Evolutionary conservation across 92 coral and sea anemone genomes (phyloP).

Genomic region (Galaxea fascicularis): DNA sequence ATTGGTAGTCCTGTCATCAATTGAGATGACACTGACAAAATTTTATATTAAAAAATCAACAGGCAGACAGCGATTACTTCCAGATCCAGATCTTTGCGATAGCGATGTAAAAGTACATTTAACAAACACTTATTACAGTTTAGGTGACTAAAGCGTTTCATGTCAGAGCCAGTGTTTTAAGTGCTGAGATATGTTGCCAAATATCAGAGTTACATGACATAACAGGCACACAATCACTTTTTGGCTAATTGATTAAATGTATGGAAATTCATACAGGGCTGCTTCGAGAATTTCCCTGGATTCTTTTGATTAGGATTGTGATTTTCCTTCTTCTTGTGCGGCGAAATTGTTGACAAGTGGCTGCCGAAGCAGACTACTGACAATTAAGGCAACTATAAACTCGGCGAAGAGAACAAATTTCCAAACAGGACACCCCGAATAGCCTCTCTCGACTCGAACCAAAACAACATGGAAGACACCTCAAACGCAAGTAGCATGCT

Average conservation of each 20-base stretch:
- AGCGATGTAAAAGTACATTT: too few species aligned
- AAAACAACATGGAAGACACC: slow-evolving; percentile 16
- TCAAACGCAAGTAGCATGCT: background rate
- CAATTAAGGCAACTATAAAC: slow-evolving; percentile 1
- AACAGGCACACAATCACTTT: background rate
- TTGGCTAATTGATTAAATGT: background rate
- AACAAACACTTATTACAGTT: too few species aligned
- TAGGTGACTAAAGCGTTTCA: too few species aligned
- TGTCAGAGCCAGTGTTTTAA: too few species aligned
- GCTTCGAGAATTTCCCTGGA: slow-evolving; percentile 87
- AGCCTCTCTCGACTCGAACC: background rate
- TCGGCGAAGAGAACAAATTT: background rate
- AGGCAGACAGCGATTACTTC: too few species aligned
- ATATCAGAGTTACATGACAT: background rate
- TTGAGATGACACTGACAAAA: too few species aligned
- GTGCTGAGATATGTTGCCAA: background rate
- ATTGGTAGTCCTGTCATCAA: background rate
- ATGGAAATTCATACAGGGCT: slow-evolving; percentile 72
- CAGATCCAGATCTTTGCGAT: too few species aligned
- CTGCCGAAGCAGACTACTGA: slow-evolving; percentile 91
- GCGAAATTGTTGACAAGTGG: slow-evolving; percentile 87
- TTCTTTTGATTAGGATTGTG: slow-evolving; percentile 85
- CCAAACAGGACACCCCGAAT: background rate
- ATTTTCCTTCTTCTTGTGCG: slow-evolving; percentile 92
- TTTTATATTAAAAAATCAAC: too few species aligned